Evolutionary conservation across 37 sponge, comb jelly and placozoan species (phyloP), one percentile per base, ranked within the genome.

Genomic region (Tethya wilhelma): DNA sequence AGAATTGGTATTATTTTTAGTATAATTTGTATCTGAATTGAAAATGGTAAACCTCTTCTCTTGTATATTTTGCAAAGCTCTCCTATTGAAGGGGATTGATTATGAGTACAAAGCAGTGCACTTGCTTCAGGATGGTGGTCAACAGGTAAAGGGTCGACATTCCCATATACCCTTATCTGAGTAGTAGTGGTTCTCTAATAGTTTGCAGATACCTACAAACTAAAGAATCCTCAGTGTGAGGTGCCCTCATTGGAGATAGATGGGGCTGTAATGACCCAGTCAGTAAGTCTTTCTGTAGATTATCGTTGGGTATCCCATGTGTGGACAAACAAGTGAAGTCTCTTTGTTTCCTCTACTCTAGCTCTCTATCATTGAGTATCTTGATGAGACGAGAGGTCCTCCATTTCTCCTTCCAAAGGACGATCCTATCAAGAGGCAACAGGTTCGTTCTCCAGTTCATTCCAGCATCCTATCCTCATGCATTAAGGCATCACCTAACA

Each of bases 51-150:
- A n/a, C n/a, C n/a, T n/a, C n/a, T n/a, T n/a, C n/a, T 42, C 26
- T 20, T 12, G 12, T 64, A 11, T 20, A 2, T 37, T 42, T 38
- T 41, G 23, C 75, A 22, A 56, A 97, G 99, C 99, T 34, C 89
- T 99, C 43, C 90, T 86, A 14, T 45, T 96, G 80, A 99, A 99
- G 69, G 84, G 91, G 7, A 94, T 99, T 28, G 90, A 96, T 0
- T 99, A 99, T 71, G 97, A 98, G 3, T 87, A 94, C 60, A 82
- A 76, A 64, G 69, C 93, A 32, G 86, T 99, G 25, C 86, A 96
- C 76, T 43, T 99, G 85, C n/a, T 99, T 23, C 89, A 96, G 49
- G 93, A 99, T 84, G 99, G 99, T 2, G 99, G 99, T 30, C 79
- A 99, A 65, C 99, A 99, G 93, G 96, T 90, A 2, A 41, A 43